These are phyloP conservation scores for Boloria selene DNA, from an alignment of 2,888 invertebrate genomes.

Conservation along the genomic window DNA sequence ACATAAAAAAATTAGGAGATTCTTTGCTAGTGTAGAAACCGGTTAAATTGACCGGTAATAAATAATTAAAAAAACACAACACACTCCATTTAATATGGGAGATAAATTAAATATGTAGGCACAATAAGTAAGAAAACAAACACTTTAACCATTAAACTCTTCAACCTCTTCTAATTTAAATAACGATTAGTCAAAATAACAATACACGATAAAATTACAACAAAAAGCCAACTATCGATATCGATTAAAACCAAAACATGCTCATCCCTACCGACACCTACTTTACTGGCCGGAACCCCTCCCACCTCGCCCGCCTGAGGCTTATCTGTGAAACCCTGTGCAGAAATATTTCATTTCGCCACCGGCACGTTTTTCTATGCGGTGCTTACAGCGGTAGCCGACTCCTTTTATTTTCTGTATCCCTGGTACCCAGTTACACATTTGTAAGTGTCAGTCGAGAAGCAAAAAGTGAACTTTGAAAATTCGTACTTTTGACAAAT, in stretches of 20 bases:
- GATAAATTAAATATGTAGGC: no score
- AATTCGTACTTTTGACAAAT: not conserved
- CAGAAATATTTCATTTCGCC: slow-evolving; percentile 67
- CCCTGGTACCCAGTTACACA: slow-evolving; percentile 46
- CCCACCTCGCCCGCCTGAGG: slow-evolving; percentile 48
- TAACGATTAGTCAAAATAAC: not conserved
- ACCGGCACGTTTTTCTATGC: slow-evolving; percentile 49
- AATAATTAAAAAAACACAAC: no score
- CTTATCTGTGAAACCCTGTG: slow-evolving; percentile 63
- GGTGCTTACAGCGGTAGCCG: slow-evolving; percentile 36
- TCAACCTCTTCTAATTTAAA: no score
- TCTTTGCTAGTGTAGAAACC: no score
- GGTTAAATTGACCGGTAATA: no score
- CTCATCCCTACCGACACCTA: slow-evolving; percentile 58
- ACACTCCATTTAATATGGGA: no score
- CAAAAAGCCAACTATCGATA: slow-evolving; percentile 8
- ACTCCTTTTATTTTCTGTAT: slow-evolving; percentile 41
- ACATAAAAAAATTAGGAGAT: no score
- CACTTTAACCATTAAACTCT: no score
- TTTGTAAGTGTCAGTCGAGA: slow-evolving; percentile 43
- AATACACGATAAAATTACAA: not conserved
- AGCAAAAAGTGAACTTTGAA: not conserved
- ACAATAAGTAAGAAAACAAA: no score
- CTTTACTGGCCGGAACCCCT: slow-evolving; percentile 60
- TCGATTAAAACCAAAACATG: slow-evolving; percentile 23